These are phyloP conservation scores for Ianthella basta DNA, from an alignment of 37 sponge, comb jelly and placozoan genomes.

Conservation along the genomic window DNA sequence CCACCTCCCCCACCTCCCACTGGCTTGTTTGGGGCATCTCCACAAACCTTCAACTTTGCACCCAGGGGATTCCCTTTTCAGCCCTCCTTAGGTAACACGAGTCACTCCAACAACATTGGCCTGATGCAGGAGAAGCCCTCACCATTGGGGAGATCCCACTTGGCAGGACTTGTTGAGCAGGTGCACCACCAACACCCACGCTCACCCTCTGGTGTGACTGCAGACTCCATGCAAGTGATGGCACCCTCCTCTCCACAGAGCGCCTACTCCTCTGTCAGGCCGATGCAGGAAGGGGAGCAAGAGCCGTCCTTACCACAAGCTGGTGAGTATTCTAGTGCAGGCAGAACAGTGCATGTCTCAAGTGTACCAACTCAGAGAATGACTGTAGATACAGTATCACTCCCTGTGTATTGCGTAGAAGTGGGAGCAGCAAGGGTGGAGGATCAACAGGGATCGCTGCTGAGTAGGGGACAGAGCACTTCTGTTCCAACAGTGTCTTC, in stretches of 20 bases:
- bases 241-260: conserved; percentile 23
- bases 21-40: neutral
- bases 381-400: too few species aligned
- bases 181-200: neutral
- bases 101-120: neutral
- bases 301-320: too few species aligned
- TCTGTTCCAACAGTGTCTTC: too few species aligned
- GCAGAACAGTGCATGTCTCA: too few species aligned
- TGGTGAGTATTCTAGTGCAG: too few species aligned
- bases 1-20: neutral
- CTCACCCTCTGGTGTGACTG: conserved; percentile 6
- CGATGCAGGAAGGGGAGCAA: too few species aligned
- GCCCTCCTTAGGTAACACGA: neutral
- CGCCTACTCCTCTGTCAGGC: neutral
- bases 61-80: neutral
- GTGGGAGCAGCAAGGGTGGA: too few species aligned
- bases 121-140: neutral
- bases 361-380: too few species aligned
- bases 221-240: conserved; percentile 10
- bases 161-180: neutral
- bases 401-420: too few species aligned
- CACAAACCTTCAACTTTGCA: neutral
- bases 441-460: too few species aligned
- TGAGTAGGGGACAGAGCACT: too few species aligned
- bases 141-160: too few species aligned